Evolutionary conservation across 2,888 invertebrate genomes (phyloP), one percentile per base, ranked within the genome.

Genomic region (Zaprionus obscuricornis): DNA sequence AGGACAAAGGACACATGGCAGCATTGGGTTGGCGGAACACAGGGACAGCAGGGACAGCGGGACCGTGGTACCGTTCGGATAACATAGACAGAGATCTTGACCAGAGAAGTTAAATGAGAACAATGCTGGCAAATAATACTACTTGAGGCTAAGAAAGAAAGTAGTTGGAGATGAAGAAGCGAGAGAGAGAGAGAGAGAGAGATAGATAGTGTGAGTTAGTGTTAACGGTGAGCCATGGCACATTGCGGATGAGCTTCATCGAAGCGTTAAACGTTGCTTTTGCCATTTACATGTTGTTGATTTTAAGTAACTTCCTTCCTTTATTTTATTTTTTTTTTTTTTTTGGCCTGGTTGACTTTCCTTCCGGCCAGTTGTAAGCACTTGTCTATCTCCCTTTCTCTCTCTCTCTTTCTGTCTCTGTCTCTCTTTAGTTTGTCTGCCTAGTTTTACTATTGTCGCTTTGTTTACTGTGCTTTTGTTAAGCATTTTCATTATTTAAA

Each of bases 231-330:
- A 45, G 39, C 27, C 11, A 29, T 24, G 22, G 13, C 16, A 46
- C 18, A 6, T 24, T 34, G 43, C 45, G 49, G 43, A 54, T 54
- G 45, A 45, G 54, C 45, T 60, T 60, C 43, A 54, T 18, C 49
- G 63, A 60, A 60, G 73, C 67, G 64, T 62, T 57, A 74, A 71
- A 69, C 54, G 47, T 66, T 47, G 55, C 62, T 47, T n/a, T 62
- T 40, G 63, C 33, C 56, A 73, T 74, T 75, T 75, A 74, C 66
- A 67, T 79, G 77, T 70, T 81, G 66, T 76, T 81, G 81, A 76
- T 67, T 81, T 81, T 58, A 67, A 74, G 63, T 70, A 59, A 77
- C 67, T 67, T 77, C 46, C 74, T 81, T 66, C 65, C 74, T 60
- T 58, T n/a, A n/a, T n/a, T n/a, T n/a, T n/a, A n/a, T n/a, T n/a